These are phyloP conservation scores for Lota lota DNA, from an alignment of 2,113 vertebrate genomes.

Conservation along the genomic window DNA sequence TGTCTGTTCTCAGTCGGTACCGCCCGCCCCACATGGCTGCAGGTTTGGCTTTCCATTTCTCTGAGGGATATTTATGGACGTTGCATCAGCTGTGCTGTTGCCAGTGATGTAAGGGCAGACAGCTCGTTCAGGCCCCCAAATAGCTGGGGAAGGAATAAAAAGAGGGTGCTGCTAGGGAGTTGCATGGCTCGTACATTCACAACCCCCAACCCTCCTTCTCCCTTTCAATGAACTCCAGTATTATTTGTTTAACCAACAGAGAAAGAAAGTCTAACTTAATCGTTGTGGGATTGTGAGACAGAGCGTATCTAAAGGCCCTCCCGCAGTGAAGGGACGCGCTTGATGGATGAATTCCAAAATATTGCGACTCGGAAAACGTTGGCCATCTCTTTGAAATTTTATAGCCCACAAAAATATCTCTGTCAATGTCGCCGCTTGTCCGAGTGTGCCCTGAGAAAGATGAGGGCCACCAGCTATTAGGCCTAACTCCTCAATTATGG, in stretches of 20 bases:
- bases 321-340: slow-evolving; percentile 5
- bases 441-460: slow-evolving; percentile 18
- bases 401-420: slow-evolving; percentile 30
- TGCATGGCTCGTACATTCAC: slow-evolving; percentile 30
- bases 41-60: slow-evolving; percentile 63
- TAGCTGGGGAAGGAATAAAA: slow-evolving; percentile 70
- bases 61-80: slow-evolving; percentile 73
- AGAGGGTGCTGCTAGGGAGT: slow-evolving; percentile 44
- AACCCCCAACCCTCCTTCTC: slow-evolving; percentile 6
- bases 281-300: background rate
- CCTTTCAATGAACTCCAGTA: slow-evolving; percentile 22
- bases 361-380: slow-evolving; percentile 28
- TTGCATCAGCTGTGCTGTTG: slow-evolving; percentile 64
- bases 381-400: slow-evolving; percentile 50
- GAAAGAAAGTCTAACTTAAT: slow-evolving; percentile 21
- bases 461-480: background rate
- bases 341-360: slow-evolving; percentile 35
- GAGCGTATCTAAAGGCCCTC: slow-evolving; percentile 5
- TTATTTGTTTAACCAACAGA: slow-evolving; percentile 32
- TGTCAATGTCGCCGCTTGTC: slow-evolving; percentile 15
- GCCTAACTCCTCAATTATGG: slow-evolving; percentile 1
- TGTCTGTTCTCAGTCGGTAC: slow-evolving; percentile 38
- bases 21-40: slow-evolving; percentile 30
- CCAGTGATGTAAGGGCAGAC: slow-evolving; percentile 67
- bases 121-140: slow-evolving; percentile 55